phyloP scores from a whole-genome alignment of 2,888 invertebrate species.

The Argynnis bischoffii region DNA sequence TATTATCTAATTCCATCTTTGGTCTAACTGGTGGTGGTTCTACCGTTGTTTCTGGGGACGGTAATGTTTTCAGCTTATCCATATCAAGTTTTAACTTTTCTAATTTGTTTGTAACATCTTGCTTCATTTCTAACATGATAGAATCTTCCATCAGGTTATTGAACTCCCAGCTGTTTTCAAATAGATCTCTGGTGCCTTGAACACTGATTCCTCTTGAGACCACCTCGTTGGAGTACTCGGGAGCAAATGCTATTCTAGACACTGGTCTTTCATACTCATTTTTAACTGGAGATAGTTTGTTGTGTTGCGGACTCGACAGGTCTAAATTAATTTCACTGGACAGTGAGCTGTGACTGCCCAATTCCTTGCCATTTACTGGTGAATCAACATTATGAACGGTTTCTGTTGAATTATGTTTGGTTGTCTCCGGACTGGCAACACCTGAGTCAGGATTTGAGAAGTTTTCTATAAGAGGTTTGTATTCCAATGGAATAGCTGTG shows the following conservation, averaged over 20 bases:
- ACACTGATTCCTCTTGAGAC: constrained; percentile 71
- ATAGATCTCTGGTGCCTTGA: constrained; percentile 62
- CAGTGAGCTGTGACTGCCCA: constrained; percentile 73
- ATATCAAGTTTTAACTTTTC: constrained; percentile 67
- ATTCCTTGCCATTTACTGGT: constrained; percentile 69
- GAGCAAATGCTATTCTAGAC: constrained; percentile 61
- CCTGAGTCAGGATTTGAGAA: constrained; percentile 79
- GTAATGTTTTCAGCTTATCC: constrained; percentile 54
- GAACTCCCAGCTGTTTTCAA: constrained; percentile 68
- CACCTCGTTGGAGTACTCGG: constrained; percentile 70
- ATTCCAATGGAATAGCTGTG: constrained; percentile 63
- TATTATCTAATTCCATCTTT: constrained; percentile 61
- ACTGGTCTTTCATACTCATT: constrained; percentile 68
- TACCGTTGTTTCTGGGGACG: constrained; percentile 53
- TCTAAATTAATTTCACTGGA: constrained; percentile 83
- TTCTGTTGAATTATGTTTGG: constrained; percentile 81
- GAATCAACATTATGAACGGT: constrained; percentile 77
- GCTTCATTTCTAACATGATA: constrained; percentile 51
- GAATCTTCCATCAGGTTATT: constrained; percentile 56
- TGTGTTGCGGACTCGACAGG: constrained; percentile 75
- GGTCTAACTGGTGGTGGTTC: constrained; percentile 42
- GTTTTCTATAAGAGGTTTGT: constrained; percentile 72
- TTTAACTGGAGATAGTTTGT: constrained; percentile 63
- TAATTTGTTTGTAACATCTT: constrained; percentile 49
- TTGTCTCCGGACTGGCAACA: constrained; percentile 81